Base-by-base conservation (phyloP, 2,113 vertebrate species). In the Eulacestoma nigropectus region DNA sequence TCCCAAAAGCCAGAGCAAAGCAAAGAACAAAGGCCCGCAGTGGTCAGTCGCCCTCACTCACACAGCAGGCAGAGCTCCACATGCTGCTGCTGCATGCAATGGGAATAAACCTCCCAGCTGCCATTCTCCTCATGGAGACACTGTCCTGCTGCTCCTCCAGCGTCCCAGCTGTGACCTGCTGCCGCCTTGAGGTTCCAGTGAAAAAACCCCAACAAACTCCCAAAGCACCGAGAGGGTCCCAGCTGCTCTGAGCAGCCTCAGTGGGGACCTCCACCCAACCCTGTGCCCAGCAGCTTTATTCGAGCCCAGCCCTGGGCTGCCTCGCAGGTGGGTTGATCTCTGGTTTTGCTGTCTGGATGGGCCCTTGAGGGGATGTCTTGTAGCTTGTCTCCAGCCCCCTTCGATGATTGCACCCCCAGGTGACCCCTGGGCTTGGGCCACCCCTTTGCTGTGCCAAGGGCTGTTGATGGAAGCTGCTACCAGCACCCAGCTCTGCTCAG, bases 251-350 rank as follows among this genome's bases (percentile, higher is more conserved):
- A 89, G 10, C 30, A 81, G 60, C 42, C 39, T 78, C 75, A 30
- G 7, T 18, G 18, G 16, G 13, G 10, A 7, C 33, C 16, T 52
- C 63, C 39, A 33, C 59, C 9, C 77, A 52, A 16, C 9, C 9
- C 17, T 67, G 25, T 77, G n/a, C 21, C 20, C 83, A 60, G 57
- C 44, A 85, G 44, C 16, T 68, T 30, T 76, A 5, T 20, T 39
- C 65, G 29, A 80, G 50, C 35, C 60, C 57, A 92, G 63, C 17
- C 32, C 52, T 64, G 35, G 13, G 21, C 9, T 41, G 1, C 4
- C 4, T 47, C 5, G 0, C 0, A 11, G 39, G 3, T 27, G 18
- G 8, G 0, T 27, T 60, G 27, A 8, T 30, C 0, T 69, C 4
- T 33, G 16, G 1, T 41, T 92, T 42, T 84, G 9, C 1, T 59